Evolutionary conservation across 2,113 vertebrate species (phyloP).

Genomic region (Tringa solitaria): DNA sequence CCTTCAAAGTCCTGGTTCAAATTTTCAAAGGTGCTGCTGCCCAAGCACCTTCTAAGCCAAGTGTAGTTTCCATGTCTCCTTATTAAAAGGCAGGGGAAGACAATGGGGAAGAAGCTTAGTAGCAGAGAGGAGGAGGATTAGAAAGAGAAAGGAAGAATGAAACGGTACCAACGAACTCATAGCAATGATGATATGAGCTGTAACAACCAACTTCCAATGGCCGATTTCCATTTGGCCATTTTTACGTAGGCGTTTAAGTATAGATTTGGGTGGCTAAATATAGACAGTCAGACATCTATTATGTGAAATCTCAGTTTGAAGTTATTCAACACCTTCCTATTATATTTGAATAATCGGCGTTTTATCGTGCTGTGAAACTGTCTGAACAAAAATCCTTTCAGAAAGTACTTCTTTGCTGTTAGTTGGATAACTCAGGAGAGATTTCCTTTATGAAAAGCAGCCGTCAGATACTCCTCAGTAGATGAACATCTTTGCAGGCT

Average conservation of each 20-base stretch:
- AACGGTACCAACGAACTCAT: not conserved
- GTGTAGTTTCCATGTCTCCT: rapidly evolving
- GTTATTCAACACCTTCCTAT: slow-evolving; percentile 6
- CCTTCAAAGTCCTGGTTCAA: not conserved
- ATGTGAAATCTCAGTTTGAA: slow-evolving; percentile 4
- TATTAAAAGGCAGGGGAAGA: not conserved
- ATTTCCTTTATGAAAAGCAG: not conserved
- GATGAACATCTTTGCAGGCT: not conserved
- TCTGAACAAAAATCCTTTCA: slow-evolving; percentile 23
- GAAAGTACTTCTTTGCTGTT: not conserved
- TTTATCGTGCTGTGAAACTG: rapidly evolving
- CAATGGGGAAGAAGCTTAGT: not conserved
- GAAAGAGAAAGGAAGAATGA: not conserved
- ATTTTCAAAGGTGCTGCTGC: not conserved
- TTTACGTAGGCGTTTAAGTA: not conserved
- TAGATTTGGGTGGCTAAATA: not conserved
- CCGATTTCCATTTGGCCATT: not conserved
- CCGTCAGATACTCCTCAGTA: not conserved
- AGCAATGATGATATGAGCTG: rapidly evolving
- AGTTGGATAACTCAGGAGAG: not conserved
- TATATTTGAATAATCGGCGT: not conserved
- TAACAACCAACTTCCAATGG: not conserved
- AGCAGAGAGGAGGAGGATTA: not conserved
- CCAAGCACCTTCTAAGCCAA: not conserved
- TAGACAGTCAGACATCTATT: not conserved